Base-by-base conservation (phyloP, 1,140 invertebrate species). In the Drosophila dunni region DNA sequence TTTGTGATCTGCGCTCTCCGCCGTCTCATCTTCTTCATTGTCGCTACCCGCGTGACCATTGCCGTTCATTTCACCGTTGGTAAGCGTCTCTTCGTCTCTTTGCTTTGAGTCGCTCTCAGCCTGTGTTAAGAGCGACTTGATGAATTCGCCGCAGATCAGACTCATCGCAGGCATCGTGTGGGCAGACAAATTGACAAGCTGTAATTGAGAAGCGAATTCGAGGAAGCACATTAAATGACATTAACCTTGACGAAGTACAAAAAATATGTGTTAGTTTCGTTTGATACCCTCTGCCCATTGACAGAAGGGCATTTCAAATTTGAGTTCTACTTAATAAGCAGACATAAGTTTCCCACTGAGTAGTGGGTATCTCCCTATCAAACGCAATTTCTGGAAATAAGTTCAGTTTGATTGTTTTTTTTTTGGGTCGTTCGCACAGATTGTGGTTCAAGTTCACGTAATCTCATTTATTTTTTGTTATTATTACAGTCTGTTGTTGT, bases 91-190 rank as follows among this genome's bases (percentile, higher is more conserved):
- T 5, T 20, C 34, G 5, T 10, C 36, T 10, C 58, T 69, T 40
- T 74, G 66, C 53, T 54, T 60, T n/a, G n/a, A 17, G 3, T 40
- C 51, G 5, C 64, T 45, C 10, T 89, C 85, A 7, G 91, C 79
- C 15, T 81, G 76, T 60, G 68, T 79, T 10, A 93, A 74, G 24
- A 94, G 65, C 24, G 93, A 93, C 33, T 93, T 78, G 6, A 94
- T 81, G 64, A 94, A 94, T 48, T 93, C 91, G 56, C 90, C 89
- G 69, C 93, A 94, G 7, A 94, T 76, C 70, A 93, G 71, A 73
- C 92, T 93, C 92, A 94, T 93, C 4, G 93, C 93, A 13, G 93
- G 93, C 81, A 94, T 90, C 17, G 93, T 94, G 63, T 94, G 94
- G 50, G 93, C 91, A 34, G 93, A 92, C 64, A 93, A 91, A 36